A percentile compares a stretch with the other conserved stretches of the same genome.
phyloP scores from a whole-genome alignment of 2,888 invertebrate genomes.

The Brassicogethes aeneus region DNA sequence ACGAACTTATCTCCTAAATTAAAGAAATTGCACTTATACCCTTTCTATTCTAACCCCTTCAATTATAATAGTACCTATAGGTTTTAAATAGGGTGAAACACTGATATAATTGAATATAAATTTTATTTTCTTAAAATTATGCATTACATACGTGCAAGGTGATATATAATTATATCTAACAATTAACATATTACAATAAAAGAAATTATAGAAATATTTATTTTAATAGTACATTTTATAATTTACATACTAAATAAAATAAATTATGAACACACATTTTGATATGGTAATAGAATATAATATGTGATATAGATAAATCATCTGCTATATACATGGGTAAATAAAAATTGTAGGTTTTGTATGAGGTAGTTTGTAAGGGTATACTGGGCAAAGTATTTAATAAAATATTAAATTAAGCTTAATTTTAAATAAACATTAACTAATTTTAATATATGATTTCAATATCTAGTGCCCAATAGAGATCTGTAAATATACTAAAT shows the following conservation, averaged over 20 bases:
- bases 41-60: too few relatives aligned
- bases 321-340: constrained; percentile 21
- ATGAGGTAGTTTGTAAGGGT: constrained; percentile 16
- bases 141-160: constrained; percentile 39
- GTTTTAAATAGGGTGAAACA: too few relatives aligned
- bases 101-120: constrained; percentile 23
- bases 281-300: constrained; percentile 25
- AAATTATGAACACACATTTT: constrained; percentile 27
- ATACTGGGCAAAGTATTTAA: constrained; percentile 15
- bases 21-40: too few relatives aligned
- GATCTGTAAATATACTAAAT: constrained; percentile 3
- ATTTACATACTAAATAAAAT: constrained; percentile 22
- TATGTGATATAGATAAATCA: constrained; percentile 27
- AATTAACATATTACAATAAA: constrained; percentile 35
- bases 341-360: not conserved
- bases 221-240: constrained; percentile 27
- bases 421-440: constrained; percentile 3
- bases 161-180: constrained; percentile 36
- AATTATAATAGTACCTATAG: too few relatives aligned
- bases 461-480: too few relatives aligned
- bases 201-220: constrained; percentile 30
- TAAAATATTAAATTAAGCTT: constrained; percentile 18
- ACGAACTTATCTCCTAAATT: too few relatives aligned
- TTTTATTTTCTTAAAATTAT: constrained; percentile 30
- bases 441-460: constrained; percentile 1